Evolutionary conservation across 2,888 invertebrate species (phyloP).

Genomic region (Eupelmus urozonus): DNA sequence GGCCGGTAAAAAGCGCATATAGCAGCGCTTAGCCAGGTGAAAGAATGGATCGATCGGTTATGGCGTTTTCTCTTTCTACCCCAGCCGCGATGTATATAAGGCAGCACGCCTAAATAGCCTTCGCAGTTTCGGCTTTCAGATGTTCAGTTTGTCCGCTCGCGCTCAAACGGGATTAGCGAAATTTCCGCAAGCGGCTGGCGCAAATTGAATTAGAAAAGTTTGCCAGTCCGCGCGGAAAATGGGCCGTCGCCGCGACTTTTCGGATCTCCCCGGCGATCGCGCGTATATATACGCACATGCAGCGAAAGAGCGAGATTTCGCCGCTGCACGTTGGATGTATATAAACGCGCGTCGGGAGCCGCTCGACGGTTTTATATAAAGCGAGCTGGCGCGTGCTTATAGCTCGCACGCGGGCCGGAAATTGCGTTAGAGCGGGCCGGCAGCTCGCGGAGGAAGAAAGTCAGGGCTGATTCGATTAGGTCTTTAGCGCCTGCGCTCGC

Average conservation of each 20-base stretch:
- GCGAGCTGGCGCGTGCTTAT: not conserved
- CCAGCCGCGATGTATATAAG: too few relatives aligned
- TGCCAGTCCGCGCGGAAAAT: constrained; percentile 42
- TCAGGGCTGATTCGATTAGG: not conserved
- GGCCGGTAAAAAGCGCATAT: not conserved
- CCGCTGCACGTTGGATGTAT: too few relatives aligned
- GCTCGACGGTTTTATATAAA: not conserved
- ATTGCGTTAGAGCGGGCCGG: constrained; percentile 10
- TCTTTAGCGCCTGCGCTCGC: too few relatives aligned
- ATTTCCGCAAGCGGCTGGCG: constrained; percentile 12
- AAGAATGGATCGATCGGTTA: constrained; percentile 39
- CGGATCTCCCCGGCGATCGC: constrained; percentile 2
- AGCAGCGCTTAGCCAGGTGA: not conserved
- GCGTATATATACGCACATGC: not conserved
- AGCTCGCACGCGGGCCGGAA: not conserved
- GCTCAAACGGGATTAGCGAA: constrained; percentile 46
- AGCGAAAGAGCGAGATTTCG: not conserved
- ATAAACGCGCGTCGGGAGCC: not conserved
- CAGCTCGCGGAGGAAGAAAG: constrained; percentile 5
- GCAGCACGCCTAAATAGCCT: not conserved
- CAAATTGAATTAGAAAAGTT: constrained; percentile 57
- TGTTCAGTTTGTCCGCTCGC: constrained; percentile 19
- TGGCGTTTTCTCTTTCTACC: too few relatives aligned
- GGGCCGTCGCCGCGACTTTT: constrained; percentile 6
- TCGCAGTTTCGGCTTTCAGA: not conserved